Percentiles rank a stretch among this genome's conserved stretches.
Conservation (phyloP, 2,888 invertebrate species). For the Trachelus stipa region DNA sequence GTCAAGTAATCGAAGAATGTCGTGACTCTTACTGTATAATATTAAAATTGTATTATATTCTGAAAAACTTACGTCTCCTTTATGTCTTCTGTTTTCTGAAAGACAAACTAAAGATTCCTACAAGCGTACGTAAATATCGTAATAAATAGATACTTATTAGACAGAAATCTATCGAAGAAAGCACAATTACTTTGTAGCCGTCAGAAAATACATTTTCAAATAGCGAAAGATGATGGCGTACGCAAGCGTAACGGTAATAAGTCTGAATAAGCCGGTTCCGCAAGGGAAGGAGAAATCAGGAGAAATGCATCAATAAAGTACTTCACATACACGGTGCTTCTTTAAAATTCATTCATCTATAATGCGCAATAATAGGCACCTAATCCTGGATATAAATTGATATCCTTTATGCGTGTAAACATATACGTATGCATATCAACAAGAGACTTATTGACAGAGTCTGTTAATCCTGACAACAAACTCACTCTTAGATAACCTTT, state of each 20-base stretch:
- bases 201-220: background rate
- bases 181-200: background rate
- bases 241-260: background rate
- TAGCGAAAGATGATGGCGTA: background rate
- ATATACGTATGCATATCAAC: background rate
- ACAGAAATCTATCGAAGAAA: background rate
- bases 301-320: background rate
- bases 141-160: background rate
- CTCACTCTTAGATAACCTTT: background rate
- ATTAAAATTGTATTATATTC: background rate
- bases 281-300: background rate
- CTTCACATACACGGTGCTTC: background rate
- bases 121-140: background rate
- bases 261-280: background rate
- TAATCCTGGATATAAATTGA: background rate
- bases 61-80: background rate
- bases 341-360: background rate
- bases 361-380: background rate
- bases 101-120: background rate
- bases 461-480: background rate
- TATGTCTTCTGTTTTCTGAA: background rate
- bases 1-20: background rate
- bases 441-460: background rate
- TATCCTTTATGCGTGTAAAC: background rate
- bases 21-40: background rate